These are phyloP conservation scores for Trachemys scripta DNA, from an alignment of 2,113 vertebrate genomes.

Conservation along the genomic window DNA sequence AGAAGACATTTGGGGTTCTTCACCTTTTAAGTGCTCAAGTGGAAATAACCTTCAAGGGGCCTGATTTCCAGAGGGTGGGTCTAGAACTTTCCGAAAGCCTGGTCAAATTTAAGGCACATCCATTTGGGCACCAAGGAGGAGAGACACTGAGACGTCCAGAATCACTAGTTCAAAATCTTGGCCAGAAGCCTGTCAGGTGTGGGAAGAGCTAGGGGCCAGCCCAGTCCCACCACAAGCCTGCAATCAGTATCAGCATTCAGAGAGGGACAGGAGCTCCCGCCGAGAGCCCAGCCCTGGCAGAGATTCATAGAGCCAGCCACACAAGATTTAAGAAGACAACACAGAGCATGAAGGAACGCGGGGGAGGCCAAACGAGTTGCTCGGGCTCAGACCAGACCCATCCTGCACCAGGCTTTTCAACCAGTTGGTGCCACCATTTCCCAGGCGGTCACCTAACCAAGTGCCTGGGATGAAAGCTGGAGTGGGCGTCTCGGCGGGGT, in stretches of 20 bases:
- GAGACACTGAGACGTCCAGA: neutral
- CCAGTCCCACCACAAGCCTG: neutral
- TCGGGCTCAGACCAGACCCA: neutral
- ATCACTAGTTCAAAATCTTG: neutral
- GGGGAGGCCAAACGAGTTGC: neutral
- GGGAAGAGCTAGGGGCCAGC: neutral
- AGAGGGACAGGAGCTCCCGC: neutral
- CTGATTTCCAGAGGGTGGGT: neutral
- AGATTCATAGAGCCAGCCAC: neutral
- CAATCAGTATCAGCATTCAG: neutral
- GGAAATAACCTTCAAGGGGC: neutral
- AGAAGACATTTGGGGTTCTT: neutral
- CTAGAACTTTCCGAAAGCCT: neutral
- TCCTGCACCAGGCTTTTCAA: neutral
- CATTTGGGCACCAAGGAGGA: neutral
- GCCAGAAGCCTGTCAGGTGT: neutral
- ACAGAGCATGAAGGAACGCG: neutral
- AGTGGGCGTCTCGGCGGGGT: neutral
- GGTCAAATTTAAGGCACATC: neutral
- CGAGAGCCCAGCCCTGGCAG: neutral
- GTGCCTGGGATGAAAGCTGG: neutral
- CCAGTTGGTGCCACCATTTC: neutral
- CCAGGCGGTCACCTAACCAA: neutral
- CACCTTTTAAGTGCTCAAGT: neutral
- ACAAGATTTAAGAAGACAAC: neutral